phyloP scores from a whole-genome alignment of 2,797 vertebrate genomes.

The Gobionotothen gibberifrons region DNA sequence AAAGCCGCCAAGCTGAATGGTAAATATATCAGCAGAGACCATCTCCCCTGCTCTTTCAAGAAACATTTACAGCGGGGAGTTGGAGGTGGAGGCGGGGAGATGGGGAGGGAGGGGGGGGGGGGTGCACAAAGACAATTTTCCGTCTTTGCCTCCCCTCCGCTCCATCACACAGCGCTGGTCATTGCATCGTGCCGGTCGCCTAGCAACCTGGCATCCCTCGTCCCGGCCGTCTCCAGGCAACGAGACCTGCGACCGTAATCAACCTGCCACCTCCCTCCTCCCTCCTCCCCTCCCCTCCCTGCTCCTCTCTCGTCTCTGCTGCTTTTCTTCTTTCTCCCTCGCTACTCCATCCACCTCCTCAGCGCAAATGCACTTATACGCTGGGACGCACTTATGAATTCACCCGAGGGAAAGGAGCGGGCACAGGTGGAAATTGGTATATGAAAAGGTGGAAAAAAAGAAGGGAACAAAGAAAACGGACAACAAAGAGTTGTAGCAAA shows the following conservation, averaged over 20 bases:
- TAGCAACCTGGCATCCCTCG: slow-evolving; percentile 87
- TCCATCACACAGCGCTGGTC: slow-evolving; percentile 83
- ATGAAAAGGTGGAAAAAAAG: slow-evolving; percentile 30
- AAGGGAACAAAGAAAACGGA: neutral
- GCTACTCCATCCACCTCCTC: slow-evolving; percentile 60
- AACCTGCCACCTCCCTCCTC: slow-evolving; percentile 80
- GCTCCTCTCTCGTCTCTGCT: slow-evolving; percentile 56
- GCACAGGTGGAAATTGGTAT: slow-evolving; percentile 71
- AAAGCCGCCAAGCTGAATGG: slow-evolving; percentile 70
- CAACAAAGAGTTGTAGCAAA: slow-evolving; percentile 66
- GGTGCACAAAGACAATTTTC: slow-evolving; percentile 82
- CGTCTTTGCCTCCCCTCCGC: slow-evolving; percentile 74
- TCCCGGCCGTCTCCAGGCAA: slow-evolving; percentile 86
- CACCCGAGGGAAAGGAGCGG: slow-evolving; percentile 43
- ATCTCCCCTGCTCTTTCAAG: slow-evolving; percentile 72
- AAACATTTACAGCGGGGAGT: slow-evolving; percentile 71
- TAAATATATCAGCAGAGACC: slow-evolving; percentile 74
- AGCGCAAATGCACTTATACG: slow-evolving; percentile 58
- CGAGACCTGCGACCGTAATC: slow-evolving; percentile 88
- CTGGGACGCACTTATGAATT: slow-evolving; percentile 66
- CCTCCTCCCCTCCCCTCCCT: slow-evolving; percentile 42
- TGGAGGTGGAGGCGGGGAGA: slow-evolving; percentile 33
- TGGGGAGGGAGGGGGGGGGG: slow-evolving; percentile 5
- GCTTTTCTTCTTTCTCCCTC: slow-evolving; percentile 58
- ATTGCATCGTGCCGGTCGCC: slow-evolving; percentile 83